Base-by-base conservation (phyloP, 2,797 vertebrate species). In the Lemur catta region DNA sequence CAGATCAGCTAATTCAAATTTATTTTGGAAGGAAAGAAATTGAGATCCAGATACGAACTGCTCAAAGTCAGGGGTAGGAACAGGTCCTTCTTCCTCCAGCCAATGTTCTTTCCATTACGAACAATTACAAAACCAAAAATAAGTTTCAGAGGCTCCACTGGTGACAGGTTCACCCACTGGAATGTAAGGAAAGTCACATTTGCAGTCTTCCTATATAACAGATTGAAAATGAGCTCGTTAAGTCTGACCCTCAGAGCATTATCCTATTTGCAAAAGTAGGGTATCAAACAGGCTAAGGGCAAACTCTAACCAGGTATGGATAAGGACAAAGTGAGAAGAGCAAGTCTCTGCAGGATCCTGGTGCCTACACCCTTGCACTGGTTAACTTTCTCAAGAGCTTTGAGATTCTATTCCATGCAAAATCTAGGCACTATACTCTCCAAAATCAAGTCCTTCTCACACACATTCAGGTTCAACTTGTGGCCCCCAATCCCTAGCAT, bases 121-220 rank as follows among this genome's bases (percentile, higher is more conserved):
- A 85, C 28, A 38, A 84, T 61, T 26, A 78, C 6, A 91, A 96
- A 95, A 88, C 57, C 87, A 86, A 94, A 96, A 91, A 3, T 61
- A 71, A 96, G 80, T 63, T 96, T 59, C 46, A 85, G 24, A 55
- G 50, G 59, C 82, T 88, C 63, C 50, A 65, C 76, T 96, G 69
- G 26, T 84, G 63, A 89, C 38, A 61, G 24, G 5, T 81, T 80
- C 52, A 95, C 24, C 94, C 17, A 92, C 57, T 2, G 28, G 46
- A 89, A 79, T 11, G 12, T 69, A 55, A 84, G 30, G 61, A 93
- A 88, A 91, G 30, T 38, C 69, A 84, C 52, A 91, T 17, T 7
- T 79, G 18, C 30, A 91, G 57, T 50, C 71, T 95, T 95, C 67
- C 24, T 46, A 84, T 26, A 50, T 1, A 93, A 63, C 1, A 87